phyloP scores from a whole-genome alignment of 1,140 invertebrate genomes.

The Diorhabda carinulata region DNA sequence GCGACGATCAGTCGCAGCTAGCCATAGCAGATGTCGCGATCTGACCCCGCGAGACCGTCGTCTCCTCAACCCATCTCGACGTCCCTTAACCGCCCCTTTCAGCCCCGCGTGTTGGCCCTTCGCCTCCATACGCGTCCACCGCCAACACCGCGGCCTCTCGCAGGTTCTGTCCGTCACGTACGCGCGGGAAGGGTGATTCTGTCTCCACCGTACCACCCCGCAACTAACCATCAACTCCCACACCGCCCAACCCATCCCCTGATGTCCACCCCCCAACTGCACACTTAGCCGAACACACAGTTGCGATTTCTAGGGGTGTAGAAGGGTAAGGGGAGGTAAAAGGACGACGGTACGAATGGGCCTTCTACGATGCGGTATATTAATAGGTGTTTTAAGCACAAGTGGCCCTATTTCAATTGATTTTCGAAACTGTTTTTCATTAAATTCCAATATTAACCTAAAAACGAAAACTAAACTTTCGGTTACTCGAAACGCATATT shows the following conservation, averaged over 20 bases:
- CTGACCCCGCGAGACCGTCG: constrained; percentile 1
- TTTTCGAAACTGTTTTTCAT: not conserved
- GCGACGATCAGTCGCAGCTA: not conserved
- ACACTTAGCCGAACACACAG: not conserved
- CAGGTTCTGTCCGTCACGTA: constrained; percentile 1
- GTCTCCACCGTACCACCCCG: not conserved
- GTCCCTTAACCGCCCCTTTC: not conserved
- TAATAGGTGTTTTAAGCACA: constrained; percentile 2
- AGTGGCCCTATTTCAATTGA: not conserved
- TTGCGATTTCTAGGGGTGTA: not conserved
- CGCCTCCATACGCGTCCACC: not conserved
- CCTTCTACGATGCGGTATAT: not conserved
- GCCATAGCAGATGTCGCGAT: constrained; percentile 1
- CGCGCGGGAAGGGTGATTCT: not conserved
- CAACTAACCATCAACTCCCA: constrained; percentile 1
- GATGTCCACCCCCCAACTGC: not conserved
- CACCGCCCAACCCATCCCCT: not conserved
- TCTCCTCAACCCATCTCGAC: not conserved
- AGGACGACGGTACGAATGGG: not conserved
- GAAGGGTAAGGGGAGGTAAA: not conserved
- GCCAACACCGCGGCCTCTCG: not conserved
- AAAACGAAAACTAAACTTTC: no score
- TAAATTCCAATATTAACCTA: no score
- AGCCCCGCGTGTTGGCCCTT: not conserved
- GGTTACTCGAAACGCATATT: no score